These are phyloP conservation scores for Xenopus petersii DNA, from an alignment of 2,797 vertebrate genomes.

Conservation along the genomic window DNA sequence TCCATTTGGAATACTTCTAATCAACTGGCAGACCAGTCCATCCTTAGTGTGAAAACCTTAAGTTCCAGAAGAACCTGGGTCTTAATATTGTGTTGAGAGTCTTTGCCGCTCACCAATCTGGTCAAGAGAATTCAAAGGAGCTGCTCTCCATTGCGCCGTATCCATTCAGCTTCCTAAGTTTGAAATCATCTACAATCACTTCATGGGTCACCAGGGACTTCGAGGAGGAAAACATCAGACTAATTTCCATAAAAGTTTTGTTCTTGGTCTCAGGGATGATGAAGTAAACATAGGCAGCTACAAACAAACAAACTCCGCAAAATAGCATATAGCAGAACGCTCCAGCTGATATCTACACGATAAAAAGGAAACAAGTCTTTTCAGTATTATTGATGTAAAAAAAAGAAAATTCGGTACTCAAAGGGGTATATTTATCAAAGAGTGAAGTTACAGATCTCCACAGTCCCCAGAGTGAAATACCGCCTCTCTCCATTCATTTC, in stretches of 20 bases:
- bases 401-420: too few relatives aligned
- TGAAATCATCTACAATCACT: neutral
- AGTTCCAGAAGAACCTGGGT: too few relatives aligned
- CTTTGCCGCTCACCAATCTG: neutral
- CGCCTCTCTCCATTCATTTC: too few relatives aligned
- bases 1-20: too few relatives aligned
- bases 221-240: constrained; percentile 63
- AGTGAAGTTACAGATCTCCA: too few relatives aligned
- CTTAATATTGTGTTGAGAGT: too few relatives aligned
- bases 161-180: constrained; percentile 65
- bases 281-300: constrained; percentile 73
- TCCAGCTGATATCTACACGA: constrained; percentile 70
- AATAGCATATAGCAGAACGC: constrained; percentile 86
- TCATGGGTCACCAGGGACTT: constrained; percentile 54
- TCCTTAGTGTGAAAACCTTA: too few relatives aligned
- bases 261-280: constrained; percentile 86
- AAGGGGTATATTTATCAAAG: too few relatives aligned
- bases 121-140: constrained; percentile 54
- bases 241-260: constrained; percentile 90
- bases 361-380: neutral
- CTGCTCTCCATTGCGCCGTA: constrained; percentile 72
- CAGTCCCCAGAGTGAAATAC: too few relatives aligned
- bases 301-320: constrained; percentile 71
- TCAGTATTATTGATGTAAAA: too few relatives aligned
- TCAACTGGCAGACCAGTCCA: too few relatives aligned